phyloP scores from a whole-genome alignment of 2,113 vertebrate species.

The Tyrannus savana region DNA sequence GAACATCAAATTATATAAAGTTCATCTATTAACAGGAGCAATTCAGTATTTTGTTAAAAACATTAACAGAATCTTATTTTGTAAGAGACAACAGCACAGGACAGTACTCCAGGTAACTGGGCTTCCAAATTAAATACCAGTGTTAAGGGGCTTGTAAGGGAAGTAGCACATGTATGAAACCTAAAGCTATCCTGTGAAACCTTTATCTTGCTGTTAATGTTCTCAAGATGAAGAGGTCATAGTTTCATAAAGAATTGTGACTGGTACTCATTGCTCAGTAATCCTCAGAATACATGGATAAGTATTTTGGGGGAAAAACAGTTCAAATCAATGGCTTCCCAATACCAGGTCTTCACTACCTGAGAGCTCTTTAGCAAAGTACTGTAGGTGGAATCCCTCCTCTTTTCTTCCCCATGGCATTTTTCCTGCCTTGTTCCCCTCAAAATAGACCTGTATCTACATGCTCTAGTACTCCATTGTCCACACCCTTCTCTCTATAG shows the following conservation, averaged over 20 bases:
- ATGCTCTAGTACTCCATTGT: accelerated
- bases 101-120: neutral
- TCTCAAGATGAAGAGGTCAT: neutral
- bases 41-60: neutral
- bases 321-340: neutral
- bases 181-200: neutral
- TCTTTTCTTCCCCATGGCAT: neutral
- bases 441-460: neutral
- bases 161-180: neutral
- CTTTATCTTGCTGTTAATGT: neutral
- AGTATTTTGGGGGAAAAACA: neutral
- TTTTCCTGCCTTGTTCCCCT: neutral
- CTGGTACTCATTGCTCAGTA: neutral
- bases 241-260: neutral
- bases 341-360: neutral
- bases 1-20: neutral
- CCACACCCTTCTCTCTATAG: neutral
- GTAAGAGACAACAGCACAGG: neutral
- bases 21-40: neutral
- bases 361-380: neutral
- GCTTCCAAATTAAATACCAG: neutral
- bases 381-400: neutral
- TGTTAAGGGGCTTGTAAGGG: neutral
- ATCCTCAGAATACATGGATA: neutral
- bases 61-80: neutral